Evolutionary conservation across 2,888 invertebrate species (phyloP).

Genomic region (Cistogaster globosa): DNA sequence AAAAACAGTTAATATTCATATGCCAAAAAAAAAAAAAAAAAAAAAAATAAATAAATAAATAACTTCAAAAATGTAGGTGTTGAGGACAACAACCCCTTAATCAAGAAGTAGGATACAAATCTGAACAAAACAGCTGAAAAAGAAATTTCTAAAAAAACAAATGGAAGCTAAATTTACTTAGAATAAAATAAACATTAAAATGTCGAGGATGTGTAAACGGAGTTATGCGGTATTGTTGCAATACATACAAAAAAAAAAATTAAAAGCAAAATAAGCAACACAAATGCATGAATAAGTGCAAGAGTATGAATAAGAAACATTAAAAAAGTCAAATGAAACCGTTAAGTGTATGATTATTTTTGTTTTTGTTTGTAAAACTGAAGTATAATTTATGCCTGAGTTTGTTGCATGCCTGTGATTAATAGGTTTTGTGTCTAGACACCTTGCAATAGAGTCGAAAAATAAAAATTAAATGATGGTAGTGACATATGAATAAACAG

Average conservation of each 20-base stretch:
- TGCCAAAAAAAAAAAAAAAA: no score
- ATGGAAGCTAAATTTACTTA: background rate
- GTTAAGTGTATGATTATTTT: conserved; percentile 48
- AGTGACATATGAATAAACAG: conserved; percentile 56
- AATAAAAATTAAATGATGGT: conserved; percentile 56
- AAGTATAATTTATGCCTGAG: conserved; percentile 17
- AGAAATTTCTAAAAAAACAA: background rate
- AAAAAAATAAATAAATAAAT: no score
- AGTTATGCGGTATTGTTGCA: conserved; percentile 8
- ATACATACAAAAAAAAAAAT: conserved; percentile 19
- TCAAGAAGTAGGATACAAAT: background rate
- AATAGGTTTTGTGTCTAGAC: conserved; percentile 71
- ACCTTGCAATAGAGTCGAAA: conserved; percentile 63
- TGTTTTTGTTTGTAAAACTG: conserved; percentile 3
- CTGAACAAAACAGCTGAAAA: background rate
- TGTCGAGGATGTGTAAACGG: conserved; percentile 44
- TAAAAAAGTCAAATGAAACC: conserved; percentile 42
- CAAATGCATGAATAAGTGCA: conserved; percentile 37
- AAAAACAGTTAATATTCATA: conserved; percentile 34
- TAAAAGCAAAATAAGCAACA: background rate
- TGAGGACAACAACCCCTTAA: background rate
- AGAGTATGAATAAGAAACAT: conserved; percentile 17
- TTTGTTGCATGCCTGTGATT: conserved; percentile 62
- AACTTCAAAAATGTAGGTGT: background rate
- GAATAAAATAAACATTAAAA: conserved; percentile 33